Evolutionary conservation across 2,113 vertebrate genomes (phyloP).

Genomic region (Corythoichthys haematopterus): DNA sequence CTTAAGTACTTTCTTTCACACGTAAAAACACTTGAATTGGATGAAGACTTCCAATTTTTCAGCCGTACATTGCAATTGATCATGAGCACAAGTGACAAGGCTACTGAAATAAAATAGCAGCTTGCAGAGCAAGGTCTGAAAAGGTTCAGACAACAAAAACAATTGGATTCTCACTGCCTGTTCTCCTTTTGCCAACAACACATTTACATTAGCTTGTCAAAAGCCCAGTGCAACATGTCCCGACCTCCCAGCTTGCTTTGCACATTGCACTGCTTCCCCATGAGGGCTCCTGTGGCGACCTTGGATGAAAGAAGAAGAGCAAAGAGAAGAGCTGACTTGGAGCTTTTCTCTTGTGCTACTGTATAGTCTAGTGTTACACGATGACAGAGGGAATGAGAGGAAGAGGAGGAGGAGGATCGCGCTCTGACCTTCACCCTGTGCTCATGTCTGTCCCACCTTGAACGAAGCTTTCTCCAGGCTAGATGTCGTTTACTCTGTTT

Average conservation of each 20-base stretch:
- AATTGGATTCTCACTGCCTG: conserved; percentile 5
- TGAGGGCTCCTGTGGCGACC: conserved; percentile 3
- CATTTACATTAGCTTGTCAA: conserved; percentile 7
- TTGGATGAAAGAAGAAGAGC: conserved; percentile 20
- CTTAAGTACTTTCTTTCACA: not conserved
- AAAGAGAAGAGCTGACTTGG: conserved; percentile 57
- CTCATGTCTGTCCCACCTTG: conserved; percentile 39
- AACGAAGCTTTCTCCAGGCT: conserved; percentile 27
- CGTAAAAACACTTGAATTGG: not conserved
- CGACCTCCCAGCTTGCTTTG: not conserved
- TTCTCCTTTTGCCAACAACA: not conserved
- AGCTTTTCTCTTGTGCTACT: conserved; percentile 43
- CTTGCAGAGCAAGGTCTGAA: not conserved
- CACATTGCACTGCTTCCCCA: not conserved
- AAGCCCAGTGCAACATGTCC: not conserved
- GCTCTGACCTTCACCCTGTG: conserved; percentile 43
- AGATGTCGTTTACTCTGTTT: conserved; percentile 17
- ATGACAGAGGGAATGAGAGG: conserved; percentile 9
- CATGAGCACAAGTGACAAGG: not conserved
- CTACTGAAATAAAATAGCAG: conserved; percentile 2
- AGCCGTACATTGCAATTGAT: not conserved
- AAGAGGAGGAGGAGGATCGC: conserved; percentile 16
- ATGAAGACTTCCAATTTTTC: not conserved
- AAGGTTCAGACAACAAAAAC: conserved; percentile 6
- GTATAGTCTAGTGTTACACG: conserved; percentile 45